Conservation (phyloP, 1,140 invertebrate species). For the Gerris buenoi region DNA sequence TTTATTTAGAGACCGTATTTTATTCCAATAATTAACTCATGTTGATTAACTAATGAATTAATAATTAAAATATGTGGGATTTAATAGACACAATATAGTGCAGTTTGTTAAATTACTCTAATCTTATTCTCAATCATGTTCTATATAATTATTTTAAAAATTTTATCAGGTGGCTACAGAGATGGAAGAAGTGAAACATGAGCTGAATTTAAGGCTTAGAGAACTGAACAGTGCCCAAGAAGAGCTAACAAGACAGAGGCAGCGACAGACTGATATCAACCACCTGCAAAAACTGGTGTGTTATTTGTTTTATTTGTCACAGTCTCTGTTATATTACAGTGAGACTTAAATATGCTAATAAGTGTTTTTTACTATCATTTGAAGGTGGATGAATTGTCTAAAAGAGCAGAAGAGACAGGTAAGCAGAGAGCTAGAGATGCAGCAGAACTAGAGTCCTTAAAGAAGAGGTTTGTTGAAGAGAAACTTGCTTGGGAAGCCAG, state of each 20-base stretch:
- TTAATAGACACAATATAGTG: too few relatives aligned
- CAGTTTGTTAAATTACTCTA: too few relatives aligned
- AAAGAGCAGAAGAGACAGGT: conserved; percentile 54
- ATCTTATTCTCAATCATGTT: too few relatives aligned
- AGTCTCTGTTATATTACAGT: neutral
- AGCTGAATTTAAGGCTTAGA: conserved; percentile 30
- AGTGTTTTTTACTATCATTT: neutral
- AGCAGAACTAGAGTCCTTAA: conserved; percentile 44
- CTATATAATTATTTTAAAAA: too few relatives aligned
- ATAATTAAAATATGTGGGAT: too few relatives aligned
- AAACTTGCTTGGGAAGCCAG: conserved; percentile 48
- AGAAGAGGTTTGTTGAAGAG: conserved; percentile 35
- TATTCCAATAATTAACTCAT: too few relatives aligned
- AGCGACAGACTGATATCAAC: conserved; percentile 43
- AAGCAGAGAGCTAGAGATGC: conserved; percentile 48
- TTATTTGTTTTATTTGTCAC: neutral
- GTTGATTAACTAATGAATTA: too few relatives aligned
- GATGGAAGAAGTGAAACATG: conserved; percentile 46
- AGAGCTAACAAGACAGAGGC: conserved; percentile 50
- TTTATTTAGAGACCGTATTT: too few relatives aligned
- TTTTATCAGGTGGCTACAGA: conserved; percentile 47
- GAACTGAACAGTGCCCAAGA: conserved; percentile 39
- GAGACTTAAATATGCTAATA: neutral
- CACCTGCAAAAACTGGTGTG: conserved; percentile 44
- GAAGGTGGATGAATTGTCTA: conserved; percentile 49